Base-by-base conservation (phyloP, 2,888 invertebrate genomes). In the Agonopterix subpropinquella region DNA sequence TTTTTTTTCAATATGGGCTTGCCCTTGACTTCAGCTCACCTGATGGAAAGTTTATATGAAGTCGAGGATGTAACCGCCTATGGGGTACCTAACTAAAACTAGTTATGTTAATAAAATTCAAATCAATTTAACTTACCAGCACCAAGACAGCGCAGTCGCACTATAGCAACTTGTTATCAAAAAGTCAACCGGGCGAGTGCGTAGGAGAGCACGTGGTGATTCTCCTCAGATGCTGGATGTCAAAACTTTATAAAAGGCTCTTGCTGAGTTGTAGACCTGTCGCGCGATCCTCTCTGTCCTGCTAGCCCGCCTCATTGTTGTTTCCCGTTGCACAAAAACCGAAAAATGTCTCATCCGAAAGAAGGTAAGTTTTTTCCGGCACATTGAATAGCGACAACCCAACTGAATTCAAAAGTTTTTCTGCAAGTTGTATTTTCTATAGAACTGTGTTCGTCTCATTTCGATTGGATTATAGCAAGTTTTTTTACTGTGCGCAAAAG, bases 221-320 rank as follows among this genome's bases (percentile, higher is more conserved):
- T 62, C 59, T 57, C 55, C 63, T 70, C 56, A 53, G 60, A 67
- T 60, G 67, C 65, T 67, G 60, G 69, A 58, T 64, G 66, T 60
- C 67, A 66, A 73, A 77, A 80, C 72, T 79, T 81, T 81, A 85
- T 84, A 83, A 81, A 82, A 79, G 80, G 78, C 74, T 65, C 69
- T 65, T 67, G 53, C 65, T 65, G 59, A 62, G 61, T 55, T 53
- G 62, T 58, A 61, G 57, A 67, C 63, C 63, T 73, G 70, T 78
- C 78, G 78, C 74, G 72, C 72, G 67, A 68, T 60, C 55, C 62
- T 59, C 61, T 61, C 59, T 62, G 65, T 64, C 56, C 59, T 54
- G 61, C 59, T 61, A 70, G 66, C 66, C 54, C 62, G 69, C 64
- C 54, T 53, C 53, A 51, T 53, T 60, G 48, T 47, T 51, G 55